Percentiles rank a stretch among this genome's conserved stretches.
Conservation (phyloP, 2,797 vertebrate species). For the Alauda arvensis region DNA sequence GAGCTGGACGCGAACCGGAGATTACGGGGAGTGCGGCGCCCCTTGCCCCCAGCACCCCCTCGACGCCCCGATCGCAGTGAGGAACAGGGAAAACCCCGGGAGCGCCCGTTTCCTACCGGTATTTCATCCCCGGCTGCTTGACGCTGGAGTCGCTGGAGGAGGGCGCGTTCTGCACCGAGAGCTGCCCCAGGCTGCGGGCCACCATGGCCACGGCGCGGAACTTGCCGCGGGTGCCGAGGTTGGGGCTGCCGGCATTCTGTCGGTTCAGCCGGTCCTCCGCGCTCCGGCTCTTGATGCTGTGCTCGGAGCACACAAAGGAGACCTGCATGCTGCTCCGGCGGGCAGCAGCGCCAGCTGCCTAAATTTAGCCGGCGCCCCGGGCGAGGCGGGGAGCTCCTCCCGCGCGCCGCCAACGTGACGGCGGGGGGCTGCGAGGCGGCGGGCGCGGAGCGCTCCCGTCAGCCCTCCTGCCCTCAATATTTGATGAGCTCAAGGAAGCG, state of each 20-base stretch:
- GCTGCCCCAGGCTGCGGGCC: conserved; percentile 91
- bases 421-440: conserved; percentile 35
- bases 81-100: neutral
- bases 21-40: neutral
- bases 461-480: conserved; percentile 47
- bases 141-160: conserved; percentile 79
- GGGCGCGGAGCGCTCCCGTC: conserved; percentile 5
- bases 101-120: conserved; percentile 80
- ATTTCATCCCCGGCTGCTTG: conserved; percentile 90
- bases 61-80: neutral
- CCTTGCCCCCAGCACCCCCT: neutral
- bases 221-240: conserved; percentile 85
- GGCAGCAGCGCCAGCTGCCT: conserved; percentile 44
- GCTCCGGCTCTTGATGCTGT: conserved; percentile 87
- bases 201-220: conserved; percentile 94
- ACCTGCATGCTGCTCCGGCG: conserved; percentile 86
- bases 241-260: conserved; percentile 89
- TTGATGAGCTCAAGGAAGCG: neutral
- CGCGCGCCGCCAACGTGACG: conserved; percentile 45
- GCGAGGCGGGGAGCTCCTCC: conserved; percentile 57
- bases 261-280: conserved; percentile 88
- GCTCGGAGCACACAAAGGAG: conserved; percentile 93
- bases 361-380: conserved; percentile 56
- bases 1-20: neutral
- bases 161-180: conserved; percentile 85